A percentile compares a stretch with the other conserved stretches of the same genome.
phyloP scores from a whole-genome alignment of 2,113 vertebrate genomes.

The Turnix velox region DNA sequence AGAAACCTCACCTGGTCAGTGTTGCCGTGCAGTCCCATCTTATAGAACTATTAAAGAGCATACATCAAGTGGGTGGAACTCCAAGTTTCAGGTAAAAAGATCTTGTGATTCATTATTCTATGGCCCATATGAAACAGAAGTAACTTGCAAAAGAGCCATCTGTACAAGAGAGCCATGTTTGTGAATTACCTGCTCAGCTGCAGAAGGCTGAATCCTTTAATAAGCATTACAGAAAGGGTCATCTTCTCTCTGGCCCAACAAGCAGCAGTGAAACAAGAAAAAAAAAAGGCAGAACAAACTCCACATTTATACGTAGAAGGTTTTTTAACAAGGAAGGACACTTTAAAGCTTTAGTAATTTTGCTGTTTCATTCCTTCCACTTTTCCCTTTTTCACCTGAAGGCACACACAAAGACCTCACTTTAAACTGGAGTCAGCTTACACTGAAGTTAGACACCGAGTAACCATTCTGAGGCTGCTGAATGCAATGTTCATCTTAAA shows the following conservation, averaged over 20 bases:
- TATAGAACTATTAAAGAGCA: not conserved
- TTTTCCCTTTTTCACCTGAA: constrained; percentile 39
- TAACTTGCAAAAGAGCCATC: not conserved
- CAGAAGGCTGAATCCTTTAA: not conserved
- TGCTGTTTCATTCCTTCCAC: not conserved
- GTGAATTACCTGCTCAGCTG: not conserved
- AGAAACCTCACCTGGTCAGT: not conserved
- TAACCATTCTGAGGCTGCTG: not conserved
- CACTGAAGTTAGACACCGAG: not conserved
- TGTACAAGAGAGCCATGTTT: not conserved
- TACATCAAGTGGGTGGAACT: not conserved
- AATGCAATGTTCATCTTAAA: not conserved
- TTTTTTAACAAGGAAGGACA: constrained; percentile 48
- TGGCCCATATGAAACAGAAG: not conserved
- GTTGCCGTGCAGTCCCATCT: not conserved
- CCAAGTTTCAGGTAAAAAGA: not conserved
- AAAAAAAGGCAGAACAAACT: not conserved
- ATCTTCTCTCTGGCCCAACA: not conserved
- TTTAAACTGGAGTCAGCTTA: not conserved
- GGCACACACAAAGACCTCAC: not conserved
- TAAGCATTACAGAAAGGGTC: not conserved
- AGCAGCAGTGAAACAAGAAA: not conserved
- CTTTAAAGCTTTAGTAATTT: constrained; percentile 65
- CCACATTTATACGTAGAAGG: not conserved
- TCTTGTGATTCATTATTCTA: not conserved